Base-by-base conservation (phyloP, 2,888 invertebrate genomes). In the Macrophya alboannulata region DNA sequence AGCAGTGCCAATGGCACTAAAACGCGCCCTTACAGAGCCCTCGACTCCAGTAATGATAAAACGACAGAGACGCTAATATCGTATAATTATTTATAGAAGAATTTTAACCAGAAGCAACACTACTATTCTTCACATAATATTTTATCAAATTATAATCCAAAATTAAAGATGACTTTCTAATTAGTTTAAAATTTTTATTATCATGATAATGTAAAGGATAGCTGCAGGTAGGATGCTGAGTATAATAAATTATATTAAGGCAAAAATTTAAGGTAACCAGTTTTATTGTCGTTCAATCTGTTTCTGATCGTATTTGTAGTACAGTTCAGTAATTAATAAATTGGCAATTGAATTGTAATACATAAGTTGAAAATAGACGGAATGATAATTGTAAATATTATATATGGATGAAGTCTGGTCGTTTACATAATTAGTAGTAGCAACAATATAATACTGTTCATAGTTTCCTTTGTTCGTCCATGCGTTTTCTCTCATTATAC, bases 11-110 rank as follows among this genome's bases (percentile, higher is more conserved):
- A 87, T 88, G 6, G 40, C 12, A 45, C 51, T 87, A 5, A 91
- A 91, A 86, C 89, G 91, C 45, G 88, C 89, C 0, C 81, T 89
- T 3, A 81, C 87, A 1, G 89, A 90, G 8, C 88, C 90, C 0
- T 65, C 79, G 8, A 85, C 86, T 21, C 90, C 89, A 4, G 8
- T 77, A 4, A n/a, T 84, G n/a, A 55, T 86, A 8, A 90, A 90
- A 86, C 88, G 90, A 5, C 90, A 87, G 71, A 88, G 90, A 8
- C 68, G 65, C n/a, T 86, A 37, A 40, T 12, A n/a, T 74, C 12
- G 31, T 72, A 31, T 51, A 21, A 45, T 71, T 45, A n/a, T 48
- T 55, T n/a, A 8, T 55, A 55, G 5, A 55, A 51, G 51, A 17
- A 51, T 17, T n/a, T 1, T 55, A 8, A 55, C 4, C 4, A 51